These are phyloP conservation scores for Tipula lateralis DNA, from an alignment of 2,888 invertebrate species.

Conservation along the genomic window DNA sequence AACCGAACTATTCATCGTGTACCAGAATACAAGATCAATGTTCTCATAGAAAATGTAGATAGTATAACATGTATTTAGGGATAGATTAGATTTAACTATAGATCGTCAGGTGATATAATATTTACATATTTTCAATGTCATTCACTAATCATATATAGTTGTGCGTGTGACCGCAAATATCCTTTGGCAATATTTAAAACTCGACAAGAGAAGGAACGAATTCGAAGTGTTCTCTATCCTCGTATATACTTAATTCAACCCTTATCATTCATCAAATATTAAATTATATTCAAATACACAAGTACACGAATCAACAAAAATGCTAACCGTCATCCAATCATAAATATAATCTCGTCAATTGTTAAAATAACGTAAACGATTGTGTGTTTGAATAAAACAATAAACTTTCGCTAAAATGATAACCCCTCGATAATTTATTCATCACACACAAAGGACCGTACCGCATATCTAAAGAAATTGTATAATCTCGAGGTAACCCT, in stretches of 20 bases:
- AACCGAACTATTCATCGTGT: neutral
- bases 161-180: neutral
- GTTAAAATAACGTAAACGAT: neutral
- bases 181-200: neutral
- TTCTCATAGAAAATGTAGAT: slow-evolving; percentile 2
- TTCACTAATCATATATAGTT: neutral
- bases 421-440: neutral
- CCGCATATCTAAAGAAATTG: neutral
- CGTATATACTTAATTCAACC: too few species aligned
- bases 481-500: neutral
- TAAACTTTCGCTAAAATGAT: neutral
- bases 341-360: neutral
- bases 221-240: too few species aligned
- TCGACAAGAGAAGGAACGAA: too few species aligned
- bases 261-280: too few species aligned
- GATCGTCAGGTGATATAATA: too few species aligned
- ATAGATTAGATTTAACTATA: neutral
- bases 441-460: neutral
- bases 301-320: neutral
- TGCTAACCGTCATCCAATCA: neutral
- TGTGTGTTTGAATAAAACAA: neutral
- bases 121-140: neutral
- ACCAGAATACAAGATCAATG: neutral
- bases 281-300: neutral
- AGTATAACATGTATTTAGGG: neutral